Evolutionary conservation across 2,113 vertebrate genomes (phyloP).

Genomic region (Ptilonorhynchus violaceus): DNA sequence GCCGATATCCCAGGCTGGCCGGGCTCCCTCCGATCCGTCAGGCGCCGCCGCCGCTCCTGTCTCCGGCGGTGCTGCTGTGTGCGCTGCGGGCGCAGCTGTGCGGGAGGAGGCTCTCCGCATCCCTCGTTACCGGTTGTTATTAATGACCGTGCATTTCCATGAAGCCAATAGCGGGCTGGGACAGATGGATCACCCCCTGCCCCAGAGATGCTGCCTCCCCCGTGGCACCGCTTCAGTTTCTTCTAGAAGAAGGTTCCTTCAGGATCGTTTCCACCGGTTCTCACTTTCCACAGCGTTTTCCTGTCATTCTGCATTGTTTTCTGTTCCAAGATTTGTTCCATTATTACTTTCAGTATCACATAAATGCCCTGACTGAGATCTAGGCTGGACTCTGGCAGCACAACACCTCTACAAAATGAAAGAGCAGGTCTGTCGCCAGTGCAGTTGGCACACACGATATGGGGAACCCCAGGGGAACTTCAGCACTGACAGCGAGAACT

Average conservation of each 20-base stretch:
- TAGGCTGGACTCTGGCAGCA: not conserved
- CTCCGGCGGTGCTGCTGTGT: not conserved
- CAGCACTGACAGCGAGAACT: not conserved
- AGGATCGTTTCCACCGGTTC: not conserved
- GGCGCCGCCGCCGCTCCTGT: not conserved
- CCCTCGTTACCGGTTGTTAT: not conserved
- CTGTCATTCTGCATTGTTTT: not conserved
- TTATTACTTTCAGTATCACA: not conserved
- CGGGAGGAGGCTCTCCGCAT: not conserved
- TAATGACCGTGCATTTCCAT: not conserved
- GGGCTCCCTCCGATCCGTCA: not conserved
- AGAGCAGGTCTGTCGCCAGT: not conserved
- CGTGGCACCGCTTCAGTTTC: rapidly evolving
- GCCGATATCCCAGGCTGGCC: not conserved
- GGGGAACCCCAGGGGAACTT: not conserved
- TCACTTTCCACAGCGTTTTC: not conserved
- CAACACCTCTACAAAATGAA: not conserved
- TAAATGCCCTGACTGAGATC: not conserved
- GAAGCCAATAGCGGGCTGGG: not conserved
- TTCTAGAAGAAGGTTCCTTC: not conserved
- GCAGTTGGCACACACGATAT: not conserved
- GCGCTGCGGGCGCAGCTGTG: not conserved
- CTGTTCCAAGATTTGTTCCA: not conserved
- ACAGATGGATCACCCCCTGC: not conserved
- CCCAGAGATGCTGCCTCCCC: not conserved